A percentile compares a stretch with the other conserved stretches of the same genome.
Evolutionary conservation across 2,113 vertebrate species (phyloP).

Genomic region (Chionis minor): DNA sequence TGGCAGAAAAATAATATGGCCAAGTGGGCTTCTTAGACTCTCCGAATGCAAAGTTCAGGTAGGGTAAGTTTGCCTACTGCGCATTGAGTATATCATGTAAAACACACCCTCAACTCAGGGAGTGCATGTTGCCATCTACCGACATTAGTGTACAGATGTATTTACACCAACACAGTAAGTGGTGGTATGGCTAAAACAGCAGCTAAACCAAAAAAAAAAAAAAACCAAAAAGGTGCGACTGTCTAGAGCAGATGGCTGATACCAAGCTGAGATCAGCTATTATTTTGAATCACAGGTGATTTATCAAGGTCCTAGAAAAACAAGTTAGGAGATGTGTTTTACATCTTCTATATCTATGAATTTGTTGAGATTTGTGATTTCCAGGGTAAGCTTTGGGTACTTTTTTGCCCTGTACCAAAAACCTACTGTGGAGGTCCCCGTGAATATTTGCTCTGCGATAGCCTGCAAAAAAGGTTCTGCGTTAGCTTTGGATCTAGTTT

Average conservation of each 20-base stretch:
- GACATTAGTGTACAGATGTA: neutral
- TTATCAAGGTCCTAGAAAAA: neutral
- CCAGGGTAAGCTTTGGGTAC: neutral
- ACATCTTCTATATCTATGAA: neutral
- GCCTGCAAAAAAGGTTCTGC: neutral
- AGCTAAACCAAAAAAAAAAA: neutral
- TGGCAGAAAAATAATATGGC: rapidly evolving
- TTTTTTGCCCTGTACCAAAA: neutral
- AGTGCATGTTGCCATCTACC: neutral
- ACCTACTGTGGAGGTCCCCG: neutral
- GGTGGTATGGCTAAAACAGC: no score
- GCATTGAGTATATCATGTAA: neutral
- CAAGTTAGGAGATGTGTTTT: neutral
- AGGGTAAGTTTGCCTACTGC: neutral
- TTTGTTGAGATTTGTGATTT: neutral
- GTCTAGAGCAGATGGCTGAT: neutral
- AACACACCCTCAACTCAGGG: neutral
- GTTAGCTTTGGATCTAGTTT: neutral
- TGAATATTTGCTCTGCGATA: neutral
- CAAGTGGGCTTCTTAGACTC: neutral
- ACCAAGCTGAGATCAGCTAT: neutral
- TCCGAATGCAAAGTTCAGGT: neutral
- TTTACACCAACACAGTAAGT: neutral
- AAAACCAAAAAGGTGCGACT: no score
- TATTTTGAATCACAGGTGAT: neutral